Percentiles rank a stretch among this genome's conserved stretches.
phyloP scores from a whole-genome alignment of 35 echinoderm and acorn worm genomes.

The Apostichopus japonicus region DNA sequence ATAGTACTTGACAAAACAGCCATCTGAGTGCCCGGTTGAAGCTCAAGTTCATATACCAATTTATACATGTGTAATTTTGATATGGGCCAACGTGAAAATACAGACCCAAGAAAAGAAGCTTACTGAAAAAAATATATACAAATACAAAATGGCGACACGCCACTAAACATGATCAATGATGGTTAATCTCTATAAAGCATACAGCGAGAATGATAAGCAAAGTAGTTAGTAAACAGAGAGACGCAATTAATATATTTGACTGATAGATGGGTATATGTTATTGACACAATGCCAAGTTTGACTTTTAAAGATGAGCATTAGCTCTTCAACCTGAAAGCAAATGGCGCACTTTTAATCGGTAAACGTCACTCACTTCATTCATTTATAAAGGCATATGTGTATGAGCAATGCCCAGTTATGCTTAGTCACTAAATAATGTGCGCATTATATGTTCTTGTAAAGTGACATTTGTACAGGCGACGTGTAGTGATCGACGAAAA shows the following conservation, averaged over 20 bases:
- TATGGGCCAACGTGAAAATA: not conserved
- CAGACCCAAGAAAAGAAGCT: not conserved
- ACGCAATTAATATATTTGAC: slow-evolving; percentile 15
- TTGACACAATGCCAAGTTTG: not conserved
- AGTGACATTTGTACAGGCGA: no score
- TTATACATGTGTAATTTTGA: not conserved
- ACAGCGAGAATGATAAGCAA: slow-evolving; percentile 13
- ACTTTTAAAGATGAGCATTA: not conserved
- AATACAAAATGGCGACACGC: slow-evolving; percentile 14
- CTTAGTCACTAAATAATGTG: no score
- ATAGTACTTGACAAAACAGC: no score
- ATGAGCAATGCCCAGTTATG: no score
- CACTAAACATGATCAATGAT: slow-evolving; percentile 14
- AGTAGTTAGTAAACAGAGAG: slow-evolving; percentile 14
- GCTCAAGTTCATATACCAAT: not conserved
- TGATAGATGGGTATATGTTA: not conserved
- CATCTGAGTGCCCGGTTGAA: no score
- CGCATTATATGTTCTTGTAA: no score
- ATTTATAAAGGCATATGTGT: no score
- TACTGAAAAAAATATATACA: not conserved
- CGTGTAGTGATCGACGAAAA: no score
- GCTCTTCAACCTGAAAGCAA: not conserved
- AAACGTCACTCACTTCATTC: no score
- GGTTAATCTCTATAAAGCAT: slow-evolving; percentile 10
- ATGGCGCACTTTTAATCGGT: no score